phyloP scores from a whole-genome alignment of 1,140 invertebrate species.

The Whitmania pigra region DNA sequence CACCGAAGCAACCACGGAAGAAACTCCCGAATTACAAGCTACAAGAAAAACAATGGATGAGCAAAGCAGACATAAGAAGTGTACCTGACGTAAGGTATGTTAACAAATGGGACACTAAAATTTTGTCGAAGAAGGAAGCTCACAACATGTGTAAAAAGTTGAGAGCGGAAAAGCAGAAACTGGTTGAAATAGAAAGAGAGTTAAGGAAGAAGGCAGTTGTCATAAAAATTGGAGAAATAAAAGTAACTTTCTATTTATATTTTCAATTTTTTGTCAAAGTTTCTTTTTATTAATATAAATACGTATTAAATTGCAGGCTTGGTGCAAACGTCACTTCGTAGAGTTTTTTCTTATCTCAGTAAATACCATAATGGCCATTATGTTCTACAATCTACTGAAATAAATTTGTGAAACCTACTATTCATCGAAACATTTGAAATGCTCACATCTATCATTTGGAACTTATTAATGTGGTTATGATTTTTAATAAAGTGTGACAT shows the following conservation, averaged over 20 bases:
- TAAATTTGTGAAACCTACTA: too few species aligned
- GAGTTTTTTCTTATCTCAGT: too few species aligned
- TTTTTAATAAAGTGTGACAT: too few species aligned
- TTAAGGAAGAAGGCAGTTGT: neutral
- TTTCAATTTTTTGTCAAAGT: too few species aligned
- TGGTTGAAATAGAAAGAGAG: neutral
- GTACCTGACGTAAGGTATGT: neutral
- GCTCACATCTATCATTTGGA: too few species aligned
- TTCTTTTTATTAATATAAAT: too few species aligned
- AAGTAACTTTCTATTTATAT: neutral
- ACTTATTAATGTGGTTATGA: too few species aligned
- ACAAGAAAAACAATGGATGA: neutral
- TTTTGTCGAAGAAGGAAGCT: neutral
- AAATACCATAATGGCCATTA: too few species aligned
- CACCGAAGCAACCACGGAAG: neutral
- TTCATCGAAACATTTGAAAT: too few species aligned
- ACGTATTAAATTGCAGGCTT: too few species aligned
- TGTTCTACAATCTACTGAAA: too few species aligned
- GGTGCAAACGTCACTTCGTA: too few species aligned
- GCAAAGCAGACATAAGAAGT: neutral
- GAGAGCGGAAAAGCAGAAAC: neutral
- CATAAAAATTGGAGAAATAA: constrained; percentile 11
- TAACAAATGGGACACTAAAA: neutral
- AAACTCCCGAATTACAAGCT: neutral
- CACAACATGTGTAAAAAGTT: neutral